A percentile compares a stretch with the other conserved stretches of the same genome.
Evolutionary conservation across 2,797 vertebrate species (phyloP).

Genomic region (Amniataba percoides): DNA sequence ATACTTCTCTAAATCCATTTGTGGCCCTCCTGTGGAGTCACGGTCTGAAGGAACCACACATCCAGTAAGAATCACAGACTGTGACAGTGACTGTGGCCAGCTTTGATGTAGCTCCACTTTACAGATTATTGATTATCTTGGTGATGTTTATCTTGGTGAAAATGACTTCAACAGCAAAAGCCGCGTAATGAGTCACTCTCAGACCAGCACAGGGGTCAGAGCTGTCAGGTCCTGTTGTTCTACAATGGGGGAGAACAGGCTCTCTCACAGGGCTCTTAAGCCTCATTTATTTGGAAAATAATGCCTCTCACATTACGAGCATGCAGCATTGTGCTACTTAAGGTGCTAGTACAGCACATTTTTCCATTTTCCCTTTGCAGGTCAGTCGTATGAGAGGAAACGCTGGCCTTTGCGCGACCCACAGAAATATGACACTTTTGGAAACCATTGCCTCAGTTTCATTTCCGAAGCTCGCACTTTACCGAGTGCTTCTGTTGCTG

Average conservation of each 20-base stretch:
- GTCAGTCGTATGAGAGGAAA: constrained; percentile 41
- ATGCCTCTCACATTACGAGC: constrained; percentile 55
- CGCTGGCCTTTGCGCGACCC: constrained; percentile 72
- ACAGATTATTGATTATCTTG: constrained; percentile 62
- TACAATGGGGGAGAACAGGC: background rate
- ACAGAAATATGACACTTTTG: constrained; percentile 69
- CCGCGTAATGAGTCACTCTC: constrained; percentile 50
- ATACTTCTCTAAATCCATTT: constrained; percentile 13
- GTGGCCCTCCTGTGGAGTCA: background rate
- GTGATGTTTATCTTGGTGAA: constrained; percentile 47
- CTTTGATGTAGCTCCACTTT: constrained; percentile 44
- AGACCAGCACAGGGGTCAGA: constrained; percentile 32
- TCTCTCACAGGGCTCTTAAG: constrained; percentile 40
- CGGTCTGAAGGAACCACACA: background rate
- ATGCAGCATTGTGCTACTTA: constrained; percentile 49
- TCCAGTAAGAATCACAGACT: constrained; percentile 30
- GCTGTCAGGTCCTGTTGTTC: constrained; percentile 31
- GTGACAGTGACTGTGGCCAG: constrained; percentile 25
- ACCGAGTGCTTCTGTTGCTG: constrained; percentile 43
- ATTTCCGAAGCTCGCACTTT: constrained; percentile 54
- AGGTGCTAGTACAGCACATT: constrained; percentile 60
- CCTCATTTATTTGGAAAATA: constrained; percentile 50
- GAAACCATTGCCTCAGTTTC: constrained; percentile 63
- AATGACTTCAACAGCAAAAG: constrained; percentile 52
- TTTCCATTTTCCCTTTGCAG: constrained; percentile 49